Percentiles rank a stretch among this genome's conserved stretches.
These are phyloP conservation scores for Athalia circularis DNA, from an alignment of 2,888 invertebrate genomes.

Conservation along the genomic window DNA sequence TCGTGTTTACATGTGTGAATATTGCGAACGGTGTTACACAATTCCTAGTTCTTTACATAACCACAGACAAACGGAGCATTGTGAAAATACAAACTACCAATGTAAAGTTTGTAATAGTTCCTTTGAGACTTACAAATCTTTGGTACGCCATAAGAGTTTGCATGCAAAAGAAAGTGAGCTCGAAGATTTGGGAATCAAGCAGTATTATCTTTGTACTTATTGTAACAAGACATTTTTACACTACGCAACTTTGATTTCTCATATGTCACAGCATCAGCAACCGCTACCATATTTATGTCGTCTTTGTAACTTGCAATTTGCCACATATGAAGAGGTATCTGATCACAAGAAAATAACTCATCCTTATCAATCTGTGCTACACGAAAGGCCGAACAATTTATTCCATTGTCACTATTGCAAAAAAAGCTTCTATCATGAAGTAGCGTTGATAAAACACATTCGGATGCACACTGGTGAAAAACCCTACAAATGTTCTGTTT, in stretches of 20 bases:
- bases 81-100: slow-evolving; percentile 48
- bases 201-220: slow-evolving; percentile 52
- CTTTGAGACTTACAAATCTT: slow-evolving; percentile 50
- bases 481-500: slow-evolving; percentile 44
- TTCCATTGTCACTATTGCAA: slow-evolving; percentile 53
- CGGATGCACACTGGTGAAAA: slow-evolving; percentile 52
- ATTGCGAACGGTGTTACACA: slow-evolving; percentile 59
- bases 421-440: slow-evolving; percentile 50
- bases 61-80: slow-evolving; percentile 55
- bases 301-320: slow-evolving; percentile 38
- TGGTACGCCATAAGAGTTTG: slow-evolving; percentile 46
- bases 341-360: slow-evolving; percentile 43
- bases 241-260: slow-evolving; percentile 44
- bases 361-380: slow-evolving; percentile 50
- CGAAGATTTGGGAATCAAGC: slow-evolving; percentile 44
- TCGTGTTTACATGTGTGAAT: slow-evolving; percentile 60
- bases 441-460: slow-evolving; percentile 52
- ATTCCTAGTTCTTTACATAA: slow-evolving; percentile 55
- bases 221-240: slow-evolving; percentile 54
- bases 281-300: slow-evolving; percentile 39
- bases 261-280: slow-evolving; percentile 34
- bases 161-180: slow-evolving; percentile 42
- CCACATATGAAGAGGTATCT: slow-evolving; percentile 32
- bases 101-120: slow-evolving; percentile 53
- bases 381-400: slow-evolving; percentile 47